Percentiles rank a stretch among this genome's conserved stretches.
Conservation (phyloP, 2,113 vertebrate genomes). For the Cettia cetti region DNA sequence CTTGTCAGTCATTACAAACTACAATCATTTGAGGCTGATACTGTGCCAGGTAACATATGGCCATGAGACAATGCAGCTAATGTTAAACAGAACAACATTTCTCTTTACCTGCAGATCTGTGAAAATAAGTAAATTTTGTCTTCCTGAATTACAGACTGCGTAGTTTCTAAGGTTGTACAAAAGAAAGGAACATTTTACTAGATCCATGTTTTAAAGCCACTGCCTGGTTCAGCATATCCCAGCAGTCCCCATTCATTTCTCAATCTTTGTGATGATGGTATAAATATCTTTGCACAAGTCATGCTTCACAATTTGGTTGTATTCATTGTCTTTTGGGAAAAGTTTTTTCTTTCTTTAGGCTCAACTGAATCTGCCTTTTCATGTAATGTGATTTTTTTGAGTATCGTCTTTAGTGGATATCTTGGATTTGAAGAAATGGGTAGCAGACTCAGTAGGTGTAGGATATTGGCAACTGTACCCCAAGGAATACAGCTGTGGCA, state of each 20-base stretch:
- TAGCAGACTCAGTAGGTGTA: neutral
- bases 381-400: neutral
- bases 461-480: neutral
- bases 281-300: neutral
- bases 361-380: neutral
- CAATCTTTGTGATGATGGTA: neutral
- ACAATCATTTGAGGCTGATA: neutral
- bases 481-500: neutral
- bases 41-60: neutral
- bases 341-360: neutral
- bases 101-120: neutral
- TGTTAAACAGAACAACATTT: neutral
- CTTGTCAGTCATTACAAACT: neutral
- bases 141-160: neutral
- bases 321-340: neutral
- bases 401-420: neutral
- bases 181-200: neutral
- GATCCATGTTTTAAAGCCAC: neutral
- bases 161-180: neutral
- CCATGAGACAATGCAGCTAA: neutral
- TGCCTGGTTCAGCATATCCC: neutral
- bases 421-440: neutral
- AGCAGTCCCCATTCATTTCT: neutral
- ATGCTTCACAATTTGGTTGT: neutral
- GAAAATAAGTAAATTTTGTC: neutral